Conservation (phyloP, 1,140 invertebrate genomes). For the Trichonephila inaurata region DNA sequence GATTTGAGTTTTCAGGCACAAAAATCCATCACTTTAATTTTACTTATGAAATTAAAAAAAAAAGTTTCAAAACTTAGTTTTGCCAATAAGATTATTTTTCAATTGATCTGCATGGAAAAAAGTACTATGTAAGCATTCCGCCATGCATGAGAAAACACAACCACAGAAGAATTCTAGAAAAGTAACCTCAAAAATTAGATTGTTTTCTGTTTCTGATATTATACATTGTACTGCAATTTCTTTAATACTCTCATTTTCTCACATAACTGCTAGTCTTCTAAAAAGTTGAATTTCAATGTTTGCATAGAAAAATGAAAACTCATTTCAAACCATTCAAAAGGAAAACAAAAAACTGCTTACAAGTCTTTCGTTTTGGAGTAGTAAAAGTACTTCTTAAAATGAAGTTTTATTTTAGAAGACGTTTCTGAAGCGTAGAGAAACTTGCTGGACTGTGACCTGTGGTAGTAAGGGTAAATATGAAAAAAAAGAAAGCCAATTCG, state of each 20-base stretch:
- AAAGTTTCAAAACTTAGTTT: no score
- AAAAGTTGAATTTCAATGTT: neutral
- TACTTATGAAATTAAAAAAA: no score
- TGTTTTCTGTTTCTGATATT: neutral
- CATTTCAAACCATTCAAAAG: neutral
- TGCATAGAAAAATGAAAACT: neutral
- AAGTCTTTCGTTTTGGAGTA: neutral
- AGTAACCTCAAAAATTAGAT: neutral
- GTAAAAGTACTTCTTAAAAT: conserved; percentile 12
- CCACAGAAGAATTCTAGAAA: neutral
- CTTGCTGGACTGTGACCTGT: conserved; percentile 40
- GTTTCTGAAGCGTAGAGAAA: conserved; percentile 5
- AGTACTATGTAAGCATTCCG: no score
- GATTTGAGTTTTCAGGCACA: no score
- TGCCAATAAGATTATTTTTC: no score
- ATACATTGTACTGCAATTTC: neutral
- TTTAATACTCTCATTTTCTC: neutral
- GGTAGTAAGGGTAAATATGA: conserved; percentile 26
- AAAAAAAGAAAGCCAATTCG: conserved; percentile 20
- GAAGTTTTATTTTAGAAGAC: conserved; percentile 22
- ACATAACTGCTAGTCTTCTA: neutral
- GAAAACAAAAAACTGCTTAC: neutral
- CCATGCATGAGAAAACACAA: neutral
- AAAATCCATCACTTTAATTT: no score
- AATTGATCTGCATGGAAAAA: no score